Evolutionary conservation across 2,113 vertebrate species (phyloP).

Genomic region (Benitochromis conjunctus): DNA sequence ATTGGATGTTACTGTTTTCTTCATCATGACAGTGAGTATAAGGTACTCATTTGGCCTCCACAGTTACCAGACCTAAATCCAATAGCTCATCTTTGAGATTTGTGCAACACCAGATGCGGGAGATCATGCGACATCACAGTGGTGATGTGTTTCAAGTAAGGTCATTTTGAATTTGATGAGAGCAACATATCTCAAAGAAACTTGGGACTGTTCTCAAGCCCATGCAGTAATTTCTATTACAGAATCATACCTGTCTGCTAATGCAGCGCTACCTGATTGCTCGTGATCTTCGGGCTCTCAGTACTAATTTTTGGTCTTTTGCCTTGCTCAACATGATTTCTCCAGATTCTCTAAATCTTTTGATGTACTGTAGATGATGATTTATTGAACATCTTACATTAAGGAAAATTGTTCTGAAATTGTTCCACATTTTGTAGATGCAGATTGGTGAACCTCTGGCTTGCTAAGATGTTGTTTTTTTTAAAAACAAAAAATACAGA

Average conservation of each 20-base stretch:
- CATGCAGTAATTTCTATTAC: neutral
- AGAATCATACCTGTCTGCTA: neutral
- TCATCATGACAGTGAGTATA: neutral
- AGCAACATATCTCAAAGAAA: neutral
- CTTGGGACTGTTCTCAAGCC: neutral
- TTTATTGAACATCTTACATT: neutral
- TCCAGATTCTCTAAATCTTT: neutral
- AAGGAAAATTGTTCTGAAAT: neutral
- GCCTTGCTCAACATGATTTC: fast-evolving
- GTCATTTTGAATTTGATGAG: neutral
- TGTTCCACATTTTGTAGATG: neutral
- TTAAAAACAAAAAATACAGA: neutral
- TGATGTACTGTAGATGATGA: neutral
- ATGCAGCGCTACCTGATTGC: neutral
- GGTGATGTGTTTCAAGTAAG: neutral
- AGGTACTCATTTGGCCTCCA: neutral
- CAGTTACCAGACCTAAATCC: neutral
- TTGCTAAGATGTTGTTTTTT: neutral
- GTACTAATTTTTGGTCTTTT: neutral
- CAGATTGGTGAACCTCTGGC: neutral
- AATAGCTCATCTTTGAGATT: neutral
- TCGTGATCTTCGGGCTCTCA: neutral
- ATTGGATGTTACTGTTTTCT: neutral
- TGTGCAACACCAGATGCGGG: neutral
- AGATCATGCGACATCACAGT: neutral